These are phyloP conservation scores for Pachycephala philippinensis DNA, from an alignment of 2,113 vertebrate genomes.

Conservation along the genomic window DNA sequence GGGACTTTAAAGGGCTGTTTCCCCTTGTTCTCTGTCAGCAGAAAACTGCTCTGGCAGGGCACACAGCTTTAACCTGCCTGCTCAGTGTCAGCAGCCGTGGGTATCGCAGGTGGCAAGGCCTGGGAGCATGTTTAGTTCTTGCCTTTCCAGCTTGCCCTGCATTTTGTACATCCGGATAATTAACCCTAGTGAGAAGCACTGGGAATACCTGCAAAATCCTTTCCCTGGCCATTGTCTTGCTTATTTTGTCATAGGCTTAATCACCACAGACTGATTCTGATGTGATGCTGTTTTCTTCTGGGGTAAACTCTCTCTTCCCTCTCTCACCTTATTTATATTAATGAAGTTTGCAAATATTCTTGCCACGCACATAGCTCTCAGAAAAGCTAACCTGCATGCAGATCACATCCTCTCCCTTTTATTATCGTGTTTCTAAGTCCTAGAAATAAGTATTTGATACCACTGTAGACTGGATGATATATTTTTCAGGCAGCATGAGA, in stretches of 20 bases:
- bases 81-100: not conserved
- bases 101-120: not conserved
- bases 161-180: not conserved
- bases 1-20: not conserved
- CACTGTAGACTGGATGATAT: slow-evolving; percentile 13
- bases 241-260: not conserved
- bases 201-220: not conserved
- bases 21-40: not conserved
- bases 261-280: not conserved
- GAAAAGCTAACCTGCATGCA: slow-evolving; percentile 48
- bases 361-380: slow-evolving; percentile 13
- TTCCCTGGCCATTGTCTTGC: not conserved
- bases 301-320: not conserved
- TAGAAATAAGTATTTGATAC: slow-evolving; percentile 45
- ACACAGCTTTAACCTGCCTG: not conserved
- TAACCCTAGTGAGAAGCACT: not conserved
- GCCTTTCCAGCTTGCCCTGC: not conserved
- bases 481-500: slow-evolving; percentile 49
- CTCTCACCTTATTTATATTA: not conserved
- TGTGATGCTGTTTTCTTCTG: not conserved
- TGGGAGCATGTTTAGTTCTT: not conserved
- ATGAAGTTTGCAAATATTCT: slow-evolving; percentile 27
- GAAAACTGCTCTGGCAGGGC: not conserved
- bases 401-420: slow-evolving; percentile 3
- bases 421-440: slow-evolving; percentile 16